Percentiles rank a stretch among this genome's conserved stretches.
Evolutionary conservation across 2,888 invertebrate species (phyloP).

Genomic region (Linnaemya tessellans): DNA sequence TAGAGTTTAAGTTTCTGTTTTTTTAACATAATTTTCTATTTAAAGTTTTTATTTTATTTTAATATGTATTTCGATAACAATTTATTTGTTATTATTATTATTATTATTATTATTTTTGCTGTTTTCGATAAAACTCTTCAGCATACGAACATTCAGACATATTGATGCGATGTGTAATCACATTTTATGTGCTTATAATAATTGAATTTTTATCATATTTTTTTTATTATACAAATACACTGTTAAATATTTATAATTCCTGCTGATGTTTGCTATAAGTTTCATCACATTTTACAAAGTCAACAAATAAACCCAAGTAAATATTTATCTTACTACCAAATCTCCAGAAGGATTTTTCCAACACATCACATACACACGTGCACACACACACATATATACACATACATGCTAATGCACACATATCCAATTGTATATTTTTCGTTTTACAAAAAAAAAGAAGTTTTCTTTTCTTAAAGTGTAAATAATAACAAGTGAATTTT

Average conservation of each 20-base stretch:
- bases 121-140: constrained; percentile 28
- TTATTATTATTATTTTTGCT: neutral
- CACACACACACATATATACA: neutral
- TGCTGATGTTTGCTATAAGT: too few relatives aligned
- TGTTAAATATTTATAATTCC: neutral
- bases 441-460: too few relatives aligned
- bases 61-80: too few relatives aligned
- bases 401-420: neutral
- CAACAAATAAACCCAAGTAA: neutral
- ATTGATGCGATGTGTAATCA: constrained; percentile 11
- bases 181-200: neutral
- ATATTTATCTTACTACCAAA: neutral
- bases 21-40: too few relatives aligned
- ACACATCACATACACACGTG: neutral
- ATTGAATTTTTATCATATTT: constrained; percentile 1
- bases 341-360: neutral
- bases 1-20: too few relatives aligned
- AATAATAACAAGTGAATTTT: constrained; percentile 18
- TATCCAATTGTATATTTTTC: neutral
- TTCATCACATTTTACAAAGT: neutral
- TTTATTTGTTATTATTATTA: constrained; percentile 9
- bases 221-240: neutral
- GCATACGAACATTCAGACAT: constrained; percentile 35
- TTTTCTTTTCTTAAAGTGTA: constrained; percentile 31
- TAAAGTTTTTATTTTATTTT: too few relatives aligned